Base-by-base conservation (phyloP, 2,113 vertebrate species). In the Neogobius melanostomus region DNA sequence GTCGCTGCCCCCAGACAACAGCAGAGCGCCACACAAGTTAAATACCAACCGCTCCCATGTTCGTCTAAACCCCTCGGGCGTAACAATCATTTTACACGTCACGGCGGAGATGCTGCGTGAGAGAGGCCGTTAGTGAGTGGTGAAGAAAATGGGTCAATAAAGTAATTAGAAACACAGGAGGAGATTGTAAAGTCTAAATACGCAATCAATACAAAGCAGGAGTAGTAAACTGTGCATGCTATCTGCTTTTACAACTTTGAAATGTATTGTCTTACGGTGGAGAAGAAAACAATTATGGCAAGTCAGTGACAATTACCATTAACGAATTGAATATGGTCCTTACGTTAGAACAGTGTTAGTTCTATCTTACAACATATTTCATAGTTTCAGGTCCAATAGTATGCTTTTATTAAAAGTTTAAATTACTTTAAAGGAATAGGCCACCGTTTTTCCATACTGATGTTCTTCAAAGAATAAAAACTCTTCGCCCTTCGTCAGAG, bases 1-100 rank as follows among this genome's bases (percentile, higher is more conserved):
- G 70, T 74, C 54, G 43, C 28, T 59, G 42, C 49, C 14, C 60
- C 43, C 60, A 75, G 66, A 67, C 48, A 43, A 82, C 28, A 67
- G 75, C 66, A 72, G 57, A 16, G 28, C 11, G 28, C 21, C 69
- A 82, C 73, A 80, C 10, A 46, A 59, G 0, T 53, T 17, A 36
- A 36, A 36, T 36, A 36, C 28, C 28, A 36, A 4, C 3, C 28
- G 28, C 28, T 36, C 28, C 14, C 52, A 77, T 69, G 52, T 12
- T 57, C 44, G 17, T 51, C 6, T 28, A 56, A 62, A 66, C 56
- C 65, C 49, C 36, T 42, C 46, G 44, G 28, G 68, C 52, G 61
- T 52, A 63, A 48, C 51, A 71, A 66, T 46, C 48, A 14, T 1
- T 6, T 69, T 17, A 17, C 45, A 47, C 62, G 9, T 12, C 45